Base-by-base conservation (phyloP, 2,888 invertebrate species). In the Acanthoscelides obtectus region DNA sequence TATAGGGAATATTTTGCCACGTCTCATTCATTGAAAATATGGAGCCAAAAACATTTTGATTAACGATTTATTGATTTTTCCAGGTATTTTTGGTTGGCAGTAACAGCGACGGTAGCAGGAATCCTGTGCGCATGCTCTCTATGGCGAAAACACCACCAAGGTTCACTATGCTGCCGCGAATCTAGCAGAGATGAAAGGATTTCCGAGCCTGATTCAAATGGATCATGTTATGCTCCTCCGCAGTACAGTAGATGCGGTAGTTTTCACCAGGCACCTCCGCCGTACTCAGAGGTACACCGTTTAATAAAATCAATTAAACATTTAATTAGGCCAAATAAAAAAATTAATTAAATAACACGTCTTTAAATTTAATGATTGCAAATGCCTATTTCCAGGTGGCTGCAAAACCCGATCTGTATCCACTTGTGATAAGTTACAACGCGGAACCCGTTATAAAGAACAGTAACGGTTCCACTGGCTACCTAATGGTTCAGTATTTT, bases 211-310 rank as follows among this genome's bases (percentile, higher is more conserved):
- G 93, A 93, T 83, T 94, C 85, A 12, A 91, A 93, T 2, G 93
- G 93, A 64, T 94, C 94, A 0, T 92, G 93, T 80, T 94, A 93
- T 84, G 92, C 92, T 0, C 94, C 94, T 8, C 94, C 94, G 0
- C 92, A 93, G 79, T 95, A 94, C 84, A 93, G 93, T 83, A 90
- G 94, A 81, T 94, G 94, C 81, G 92, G 92, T 73, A 94, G 94
- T 72, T 93, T 94, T 83, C 93, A 93, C 81, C 93, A 93, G 82
- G 91, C 92, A 1, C 94, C 94, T 21, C 94, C 94, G 25, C 94
- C 94, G 0, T 95, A 95, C 85, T 92, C 93, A 74, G 94, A 94
- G 90, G 94, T 94, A 84, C 80, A 25, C 19, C n/a, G n/a, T 63
- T 63, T 63, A 63, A 19, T 12, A 63, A 63, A 63, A 8, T 63